These are phyloP conservation scores for Drosophila simulans DNA, from an alignment of 1,140 invertebrate species.

Conservation along the genomic window DNA sequence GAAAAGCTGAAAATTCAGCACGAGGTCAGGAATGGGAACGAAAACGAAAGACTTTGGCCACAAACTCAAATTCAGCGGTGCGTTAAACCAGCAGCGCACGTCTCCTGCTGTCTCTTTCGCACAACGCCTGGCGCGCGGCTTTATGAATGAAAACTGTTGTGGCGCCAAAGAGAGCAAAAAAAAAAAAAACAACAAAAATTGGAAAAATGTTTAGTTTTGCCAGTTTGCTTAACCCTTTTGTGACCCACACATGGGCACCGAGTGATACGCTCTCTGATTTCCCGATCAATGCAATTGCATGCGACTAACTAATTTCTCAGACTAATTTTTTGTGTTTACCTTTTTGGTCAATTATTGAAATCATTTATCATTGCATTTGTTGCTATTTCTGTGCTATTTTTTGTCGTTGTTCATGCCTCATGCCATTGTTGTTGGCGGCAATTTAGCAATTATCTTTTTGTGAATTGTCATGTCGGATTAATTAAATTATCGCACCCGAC, in stretches of 20 bases:
- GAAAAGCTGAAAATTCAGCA: conserved; percentile 57
- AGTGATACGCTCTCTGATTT: conserved; percentile 59
- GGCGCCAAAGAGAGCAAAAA: conserved; percentile 15
- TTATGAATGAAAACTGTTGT: conserved; percentile 44
- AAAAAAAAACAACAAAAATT: not conserved
- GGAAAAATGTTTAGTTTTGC: not conserved
- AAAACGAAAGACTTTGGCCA: conserved; percentile 76
- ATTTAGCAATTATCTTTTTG: conserved; percentile 62
- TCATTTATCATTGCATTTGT: conserved; percentile 52
- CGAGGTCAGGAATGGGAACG: conserved; percentile 57
- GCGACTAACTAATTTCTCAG: conserved; percentile 52
- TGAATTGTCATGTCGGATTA: conserved; percentile 59
- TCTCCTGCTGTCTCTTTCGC: conserved; percentile 3
- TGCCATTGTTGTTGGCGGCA: conserved; percentile 42
- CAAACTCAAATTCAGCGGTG: conserved; percentile 65
- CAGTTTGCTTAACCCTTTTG: conserved; percentile 22
- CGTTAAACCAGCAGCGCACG: conserved; percentile 57
- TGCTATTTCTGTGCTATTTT: conserved; percentile 14
- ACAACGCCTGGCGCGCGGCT: not conserved
- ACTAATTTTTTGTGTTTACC: conserved; percentile 30
- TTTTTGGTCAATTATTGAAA: conserved; percentile 54
- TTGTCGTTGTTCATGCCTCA: conserved; percentile 16
- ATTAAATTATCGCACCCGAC: conserved; percentile 55
- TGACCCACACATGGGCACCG: conserved; percentile 20
- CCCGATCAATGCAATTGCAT: conserved; percentile 55